Percentiles rank a stretch among this genome's conserved stretches.
Evolutionary conservation across 2,113 vertebrate species (phyloP).

Genomic region (Cettia cetti): DNA sequence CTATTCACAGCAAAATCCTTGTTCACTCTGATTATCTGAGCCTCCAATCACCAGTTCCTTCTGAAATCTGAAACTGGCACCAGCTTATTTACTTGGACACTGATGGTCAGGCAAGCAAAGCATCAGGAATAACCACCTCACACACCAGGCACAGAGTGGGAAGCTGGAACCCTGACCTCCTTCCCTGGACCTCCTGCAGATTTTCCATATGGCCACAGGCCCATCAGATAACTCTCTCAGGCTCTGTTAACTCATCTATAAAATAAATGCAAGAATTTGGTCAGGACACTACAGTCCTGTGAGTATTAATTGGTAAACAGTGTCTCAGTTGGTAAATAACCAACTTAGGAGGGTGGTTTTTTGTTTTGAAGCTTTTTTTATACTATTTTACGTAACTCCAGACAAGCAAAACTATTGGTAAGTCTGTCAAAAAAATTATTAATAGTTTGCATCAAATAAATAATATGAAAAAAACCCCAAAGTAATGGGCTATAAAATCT

Average conservation of each 20-base stretch:
- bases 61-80: neutral
- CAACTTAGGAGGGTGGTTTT: neutral
- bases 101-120: neutral
- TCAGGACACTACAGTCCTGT: neutral
- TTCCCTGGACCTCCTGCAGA: neutral
- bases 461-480: neutral
- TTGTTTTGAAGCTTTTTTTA: neutral
- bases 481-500: neutral
- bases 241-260: neutral
- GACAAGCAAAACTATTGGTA: neutral
- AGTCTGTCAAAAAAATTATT: neutral
- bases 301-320: neutral
- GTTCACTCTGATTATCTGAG: neutral
- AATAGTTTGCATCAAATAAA: neutral
- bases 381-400: neutral
- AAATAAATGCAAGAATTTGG: neutral
- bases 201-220: neutral
- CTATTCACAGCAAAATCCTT: neutral
- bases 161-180: neutral
- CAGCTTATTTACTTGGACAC: neutral
- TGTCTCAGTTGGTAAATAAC: neutral
- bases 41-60: neutral
- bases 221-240: neutral
- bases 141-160: rapidly evolving
- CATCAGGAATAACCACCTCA: neutral